A percentile compares a stretch with the other conserved stretches of the same genome.
These are phyloP conservation scores for Leptogaster cylindrica DNA, from an alignment of 2,888 invertebrate species.

Conservation along the genomic window DNA sequence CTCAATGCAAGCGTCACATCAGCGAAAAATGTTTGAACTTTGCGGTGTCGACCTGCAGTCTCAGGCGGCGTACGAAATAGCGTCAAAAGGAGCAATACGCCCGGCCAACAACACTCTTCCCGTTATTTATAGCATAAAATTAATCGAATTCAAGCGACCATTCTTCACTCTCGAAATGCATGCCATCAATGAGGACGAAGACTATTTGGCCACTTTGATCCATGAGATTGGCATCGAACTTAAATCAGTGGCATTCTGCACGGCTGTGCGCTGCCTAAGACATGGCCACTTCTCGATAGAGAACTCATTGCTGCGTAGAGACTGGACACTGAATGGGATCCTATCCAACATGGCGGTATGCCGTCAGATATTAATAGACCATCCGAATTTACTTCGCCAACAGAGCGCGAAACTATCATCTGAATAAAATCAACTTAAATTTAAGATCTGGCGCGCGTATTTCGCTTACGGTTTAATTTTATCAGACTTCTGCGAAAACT, in stretches of 20 bases:
- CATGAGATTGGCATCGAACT: conserved; percentile 83
- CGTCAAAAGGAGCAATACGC: conserved; percentile 79
- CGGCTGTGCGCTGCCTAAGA: conserved; percentile 78
- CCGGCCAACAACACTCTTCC: conserved; percentile 75
- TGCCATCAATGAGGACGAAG: conserved; percentile 82
- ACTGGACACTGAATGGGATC: conserved; percentile 78
- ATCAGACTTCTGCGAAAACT: not conserved
- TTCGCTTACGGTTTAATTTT: conserved; percentile 2
- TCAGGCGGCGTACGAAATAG: conserved; percentile 89
- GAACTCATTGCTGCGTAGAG: conserved; percentile 78
- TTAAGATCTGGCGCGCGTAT: not conserved
- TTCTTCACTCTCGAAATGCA: conserved; percentile 88
- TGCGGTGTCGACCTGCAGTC: conserved; percentile 83
- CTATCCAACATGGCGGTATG: conserved; percentile 70
- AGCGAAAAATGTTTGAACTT: conserved; percentile 80
- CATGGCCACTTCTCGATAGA: conserved; percentile 81
- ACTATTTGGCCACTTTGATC: conserved; percentile 77
- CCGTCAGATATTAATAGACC: conserved; percentile 62
- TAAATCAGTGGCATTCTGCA: conserved; percentile 81
- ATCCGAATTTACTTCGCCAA: conserved; percentile 56
- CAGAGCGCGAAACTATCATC: conserved; percentile 51
- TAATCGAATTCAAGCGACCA: conserved; percentile 81
- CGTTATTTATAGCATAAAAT: conserved; percentile 84
- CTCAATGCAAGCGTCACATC: conserved; percentile 84
- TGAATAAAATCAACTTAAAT: not conserved